Conservation (phyloP, 2,888 invertebrate genomes). For the Trachelus stipa region DNA sequence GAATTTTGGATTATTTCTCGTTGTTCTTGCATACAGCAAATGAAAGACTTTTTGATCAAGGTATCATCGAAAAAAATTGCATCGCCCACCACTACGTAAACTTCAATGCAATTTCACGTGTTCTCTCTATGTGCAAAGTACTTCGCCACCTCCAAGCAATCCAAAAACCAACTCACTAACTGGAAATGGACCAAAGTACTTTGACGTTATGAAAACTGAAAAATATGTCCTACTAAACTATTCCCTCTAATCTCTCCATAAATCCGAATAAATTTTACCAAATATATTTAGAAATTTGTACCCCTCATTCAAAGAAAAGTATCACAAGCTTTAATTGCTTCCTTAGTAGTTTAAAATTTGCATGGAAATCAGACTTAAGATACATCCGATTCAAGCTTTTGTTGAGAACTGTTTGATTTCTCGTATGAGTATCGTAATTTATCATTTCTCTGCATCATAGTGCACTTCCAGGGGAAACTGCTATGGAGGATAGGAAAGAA, state of each 20-base stretch:
- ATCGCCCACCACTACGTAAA: neutral
- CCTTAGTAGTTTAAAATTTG: neutral
- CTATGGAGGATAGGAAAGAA: neutral
- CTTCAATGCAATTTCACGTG: neutral
- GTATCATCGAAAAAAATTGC: neutral
- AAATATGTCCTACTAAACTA: neutral
- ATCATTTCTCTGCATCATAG: neutral
- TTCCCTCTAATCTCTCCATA: neutral
- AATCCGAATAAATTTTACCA: neutral
- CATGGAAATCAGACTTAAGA: neutral
- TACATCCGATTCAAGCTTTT: neutral
- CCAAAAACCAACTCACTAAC: neutral
- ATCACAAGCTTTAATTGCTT: neutral
- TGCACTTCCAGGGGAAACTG: neutral
- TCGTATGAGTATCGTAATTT: neutral
- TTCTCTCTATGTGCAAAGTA: neutral
- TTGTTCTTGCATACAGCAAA: neutral
- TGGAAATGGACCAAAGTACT: neutral
- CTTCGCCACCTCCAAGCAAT: neutral
- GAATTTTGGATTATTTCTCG: neutral
- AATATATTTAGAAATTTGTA: neutral
- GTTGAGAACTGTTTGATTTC: neutral
- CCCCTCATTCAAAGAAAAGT: neutral
- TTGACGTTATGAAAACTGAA: neutral
- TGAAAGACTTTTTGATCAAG: neutral